Base-by-base conservation (phyloP, 2,797 vertebrate species). In the Enteromius trimaculatus region DNA sequence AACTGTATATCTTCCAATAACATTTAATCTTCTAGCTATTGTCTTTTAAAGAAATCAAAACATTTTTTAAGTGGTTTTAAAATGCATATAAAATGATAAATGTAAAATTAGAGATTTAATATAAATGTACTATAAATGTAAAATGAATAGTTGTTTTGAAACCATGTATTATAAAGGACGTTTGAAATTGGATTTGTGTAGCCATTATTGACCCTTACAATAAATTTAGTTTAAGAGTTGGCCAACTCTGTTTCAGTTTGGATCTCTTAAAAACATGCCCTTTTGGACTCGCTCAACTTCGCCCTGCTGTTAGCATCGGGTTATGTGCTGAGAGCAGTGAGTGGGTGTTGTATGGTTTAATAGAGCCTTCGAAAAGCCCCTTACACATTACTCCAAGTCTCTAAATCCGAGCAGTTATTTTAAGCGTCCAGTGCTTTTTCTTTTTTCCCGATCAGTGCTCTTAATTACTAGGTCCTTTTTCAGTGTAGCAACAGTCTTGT, bases 381-480 rank as follows among this genome's bases (percentile, higher is more conserved):
- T 37, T 51, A 64, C 42, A 21, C 77, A 51, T 31, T 65, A 75
- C 71, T 79, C 71, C 10, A 34, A 21, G 53, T 75, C 47, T 65
- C n/a, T 76, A 86, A 87, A 84, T 77, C 76, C 26, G 1, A 16
- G 44, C 44, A 75, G 79, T 81, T 82, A 86, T 87, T 88, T 86
- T 82, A 88, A 84, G 75, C 82, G 1, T 65, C 60, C 79, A 66
- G 53, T 75, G 79, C 75, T 82, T 74, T 39, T 80, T 6, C 6
- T 39, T 21, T 78, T 58, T 79, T 37, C 49, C 34, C 60, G 34
- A 49, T 70, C 58, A 26, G 60, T 65, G 77, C 80, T 75, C 55
- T 86, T 87, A 78, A 86, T 88, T 83, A 83, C 81, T 66, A 80
- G 71, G 68, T 86, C 31, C 62, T 37, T 86, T 80, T 86, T 82